Evolutionary conservation across 2,113 vertebrate species (phyloP).

Genomic region (Ardeotis arabs): DNA sequence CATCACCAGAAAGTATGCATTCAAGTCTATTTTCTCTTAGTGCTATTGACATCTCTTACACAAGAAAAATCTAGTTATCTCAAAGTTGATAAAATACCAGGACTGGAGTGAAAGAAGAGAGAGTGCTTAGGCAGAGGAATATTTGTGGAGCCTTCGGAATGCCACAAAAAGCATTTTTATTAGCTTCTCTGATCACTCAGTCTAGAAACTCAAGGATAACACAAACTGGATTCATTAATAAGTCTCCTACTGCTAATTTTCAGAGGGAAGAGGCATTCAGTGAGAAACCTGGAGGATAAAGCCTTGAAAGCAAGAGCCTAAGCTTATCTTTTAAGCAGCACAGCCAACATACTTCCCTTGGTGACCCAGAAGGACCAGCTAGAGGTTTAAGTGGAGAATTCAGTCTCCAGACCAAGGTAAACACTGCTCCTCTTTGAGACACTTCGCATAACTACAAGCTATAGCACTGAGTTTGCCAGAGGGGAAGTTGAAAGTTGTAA

Average conservation of each 20-base stretch:
- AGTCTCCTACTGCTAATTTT: neutral
- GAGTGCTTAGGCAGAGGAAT: neutral
- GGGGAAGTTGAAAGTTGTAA: rapidly evolving
- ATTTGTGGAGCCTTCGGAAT: neutral
- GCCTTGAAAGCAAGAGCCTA: neutral
- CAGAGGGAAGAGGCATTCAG: neutral
- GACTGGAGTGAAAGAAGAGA: neutral
- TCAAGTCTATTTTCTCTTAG: neutral
- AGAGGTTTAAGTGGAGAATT: neutral
- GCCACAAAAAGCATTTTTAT: neutral
- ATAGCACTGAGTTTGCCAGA: neutral
- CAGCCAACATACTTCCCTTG: neutral
- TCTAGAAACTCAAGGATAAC: neutral
- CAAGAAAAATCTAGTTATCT: neutral
- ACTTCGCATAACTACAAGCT: neutral
- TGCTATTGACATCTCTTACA: neutral
- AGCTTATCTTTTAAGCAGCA: conserved; percentile 19
- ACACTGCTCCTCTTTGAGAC: neutral
- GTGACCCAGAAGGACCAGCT: conserved; percentile 21
- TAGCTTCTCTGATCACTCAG: neutral
- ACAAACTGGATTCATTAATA: neutral
- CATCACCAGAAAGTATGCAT: neutral
- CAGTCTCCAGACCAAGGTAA: conserved; percentile 17
- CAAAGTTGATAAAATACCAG: conserved; percentile 15
- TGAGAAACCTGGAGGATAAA: neutral